A percentile compares a stretch with the other conserved stretches of the same genome.
Conservation (phyloP, 2,797 vertebrate genomes). For the Melanotaenia parkinsoni region DNA sequence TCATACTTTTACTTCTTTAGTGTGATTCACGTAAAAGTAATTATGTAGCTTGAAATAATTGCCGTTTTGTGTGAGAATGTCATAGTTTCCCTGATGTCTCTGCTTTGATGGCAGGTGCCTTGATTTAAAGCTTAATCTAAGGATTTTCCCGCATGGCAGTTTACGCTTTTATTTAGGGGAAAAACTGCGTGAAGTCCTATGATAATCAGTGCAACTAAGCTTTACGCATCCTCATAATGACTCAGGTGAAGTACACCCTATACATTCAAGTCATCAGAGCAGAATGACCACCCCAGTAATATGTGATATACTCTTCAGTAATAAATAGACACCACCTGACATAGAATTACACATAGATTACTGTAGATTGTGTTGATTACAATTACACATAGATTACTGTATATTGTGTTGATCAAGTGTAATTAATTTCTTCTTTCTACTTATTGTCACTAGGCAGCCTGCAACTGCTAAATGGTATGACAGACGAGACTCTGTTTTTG, state of each 20-base stretch:
- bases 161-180: not conserved
- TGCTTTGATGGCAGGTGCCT: not conserved
- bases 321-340: not conserved
- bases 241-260: constrained; percentile 8
- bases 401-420: not conserved
- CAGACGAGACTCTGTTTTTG: constrained; percentile 92
- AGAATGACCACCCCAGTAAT: not conserved
- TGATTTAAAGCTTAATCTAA: not conserved
- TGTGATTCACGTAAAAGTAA: not conserved
- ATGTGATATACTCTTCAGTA: too few species aligned
- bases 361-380: not conserved
- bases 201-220: constrained; percentile 30
- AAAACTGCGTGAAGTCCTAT: not conserved
- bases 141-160: not conserved
- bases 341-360: not conserved
- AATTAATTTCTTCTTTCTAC: not conserved
- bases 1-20: not conserved
- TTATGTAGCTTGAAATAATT: not conserved
- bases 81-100: too few species aligned
- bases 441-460: constrained; percentile 85
- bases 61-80: not conserved
- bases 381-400: not conserved
- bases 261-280: not conserved
- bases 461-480: constrained; percentile 98
- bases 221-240: constrained; percentile 4